Base-by-base conservation (phyloP, 2,797 vertebrate species). In the Emydoidea blandingii region DNA sequence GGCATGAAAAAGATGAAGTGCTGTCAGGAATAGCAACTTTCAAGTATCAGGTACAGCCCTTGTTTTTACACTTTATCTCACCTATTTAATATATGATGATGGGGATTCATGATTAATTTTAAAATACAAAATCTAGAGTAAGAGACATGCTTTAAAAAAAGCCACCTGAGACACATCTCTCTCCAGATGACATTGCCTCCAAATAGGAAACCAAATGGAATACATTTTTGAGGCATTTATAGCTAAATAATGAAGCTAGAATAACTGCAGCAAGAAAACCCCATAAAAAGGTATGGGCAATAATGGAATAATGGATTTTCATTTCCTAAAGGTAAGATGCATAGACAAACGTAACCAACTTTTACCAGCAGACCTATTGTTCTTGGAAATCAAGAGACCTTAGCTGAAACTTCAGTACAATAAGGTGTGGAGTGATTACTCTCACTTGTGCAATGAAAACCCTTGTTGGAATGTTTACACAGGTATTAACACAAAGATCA, bases 1-100 rank as follows among this genome's bases (percentile, higher is more conserved):
- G 92, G 93, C 90, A 97, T 96, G 97, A 98, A 97, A 97, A 98
- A 98, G 97, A 98, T 96, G 94, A 98, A 98, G 92, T 96, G 93
- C 94, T 98, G 97, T 98, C 98, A 98, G 87, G 92, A 98, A 96
- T 47, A 97, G 90, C 89, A 97, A 96, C 97, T 97, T 98, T 96
- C 96, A 97, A 97, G 83, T 94, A 95, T 93, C 94, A 97, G 96
- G 97, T 97, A 91, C 54, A 96, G 86, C 95, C 94, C 92, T 97
- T 94, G 94, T 97, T 98, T 97, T 98, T 91, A 91, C 47, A 93
- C 91, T 97, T 95, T 97, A 94, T 96, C 87, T 91, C 52, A 95
- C 92, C 87, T 95, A 62, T 95, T 96, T 95, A 97, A 97, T 91
- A 93, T 83, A 81, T 84, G 93, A 85, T 93, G 74, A 88, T 86